A percentile compares a stretch with the other conserved stretches of the same genome.
phyloP scores from a whole-genome alignment of 2,113 vertebrate genomes.

The Phyllostomus discolor region DNA sequence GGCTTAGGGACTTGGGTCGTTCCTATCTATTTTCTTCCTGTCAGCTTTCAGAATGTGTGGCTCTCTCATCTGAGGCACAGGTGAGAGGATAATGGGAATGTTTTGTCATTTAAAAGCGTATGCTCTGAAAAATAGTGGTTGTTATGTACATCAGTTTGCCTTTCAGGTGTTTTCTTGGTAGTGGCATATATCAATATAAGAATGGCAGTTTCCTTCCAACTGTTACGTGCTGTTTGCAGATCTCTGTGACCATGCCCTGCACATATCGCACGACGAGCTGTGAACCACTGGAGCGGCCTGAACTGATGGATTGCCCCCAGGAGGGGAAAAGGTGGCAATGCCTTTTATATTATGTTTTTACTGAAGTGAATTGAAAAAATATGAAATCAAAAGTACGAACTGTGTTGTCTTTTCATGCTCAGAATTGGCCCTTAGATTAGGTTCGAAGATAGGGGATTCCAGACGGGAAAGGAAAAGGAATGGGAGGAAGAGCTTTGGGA shows the following conservation, averaged over 20 bases:
- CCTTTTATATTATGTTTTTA: constrained; percentile 76
- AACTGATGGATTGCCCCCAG: constrained; percentile 43
- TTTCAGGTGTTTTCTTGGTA: background rate
- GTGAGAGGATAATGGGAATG: background rate
- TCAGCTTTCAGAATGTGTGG: constrained; percentile 27
- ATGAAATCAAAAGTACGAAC: constrained; percentile 53
- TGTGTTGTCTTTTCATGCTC: constrained; percentile 69
- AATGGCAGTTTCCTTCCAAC: background rate
- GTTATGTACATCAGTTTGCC: background rate
- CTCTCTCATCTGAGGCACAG: background rate
- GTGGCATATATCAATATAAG: background rate
- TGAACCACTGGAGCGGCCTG: constrained; percentile 76
- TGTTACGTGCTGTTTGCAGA: constrained; percentile 81
- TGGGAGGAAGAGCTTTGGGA: background rate
- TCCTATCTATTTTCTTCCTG: background rate
- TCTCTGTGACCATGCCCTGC: constrained; percentile 94
- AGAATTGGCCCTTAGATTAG: background rate
- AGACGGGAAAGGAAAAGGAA: background rate
- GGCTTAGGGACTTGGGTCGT: background rate
- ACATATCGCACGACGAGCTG: constrained; percentile 91
- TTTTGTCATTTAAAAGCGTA: background rate
- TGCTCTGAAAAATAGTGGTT: background rate
- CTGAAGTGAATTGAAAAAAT: constrained; percentile 72
- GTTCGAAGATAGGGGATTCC: background rate
- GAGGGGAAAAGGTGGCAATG: constrained; percentile 66